Evolutionary conservation across 2,797 vertebrate genomes (phyloP), one percentile per base, ranked within the genome.

Genomic region (Choloepus didactylus): DNA sequence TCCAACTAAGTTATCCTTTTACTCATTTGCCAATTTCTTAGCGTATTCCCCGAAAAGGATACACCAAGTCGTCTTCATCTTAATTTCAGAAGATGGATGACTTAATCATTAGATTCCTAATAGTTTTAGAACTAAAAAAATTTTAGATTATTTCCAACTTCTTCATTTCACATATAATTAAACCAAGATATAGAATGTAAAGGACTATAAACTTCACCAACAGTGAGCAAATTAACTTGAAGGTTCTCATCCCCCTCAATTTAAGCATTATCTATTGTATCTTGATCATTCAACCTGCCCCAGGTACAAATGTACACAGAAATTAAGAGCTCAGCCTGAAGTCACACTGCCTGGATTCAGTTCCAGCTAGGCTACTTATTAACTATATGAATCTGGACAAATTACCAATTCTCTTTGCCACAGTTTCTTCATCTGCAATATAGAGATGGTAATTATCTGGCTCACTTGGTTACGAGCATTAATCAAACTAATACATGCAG

Each of bases 81-180:
- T 27, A 87, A 49, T 94, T 95, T 72, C 31, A 72, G 79, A 94
- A 89, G 38, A 51, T 41, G 38, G 35, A 51, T 51, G 72, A 46
- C 41, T 91, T 86, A 91, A 86, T 82, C 66, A 64, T 75, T n/a
- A 88, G 18, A 93, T 76, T 80, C 27, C 9, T 38, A 31, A 16
- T 21, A 59, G 54, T 79, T 92, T 94, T 81, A 92, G 19, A 95
- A 96, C 66, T 67, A 95, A 92, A 59, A n/a, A 51, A 90, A 56
- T 56, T 69, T 31, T 85, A 31, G 35, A 88, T 38, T 87, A 89
- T 4, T 94, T 82, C 35, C 29, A 91, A 85, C 1, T 64, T 70
- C 54, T 80, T 89, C 27, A 75, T 64, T 95, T 87, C 66, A 96
- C 19, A 60, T 60, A 44, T 35, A 93, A 82, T 49, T 72, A 81